Evolutionary conservation across 1,140 invertebrate genomes (phyloP), one percentile per base, ranked within the genome.

Genomic region (Drosophila parabipectinata): DNA sequence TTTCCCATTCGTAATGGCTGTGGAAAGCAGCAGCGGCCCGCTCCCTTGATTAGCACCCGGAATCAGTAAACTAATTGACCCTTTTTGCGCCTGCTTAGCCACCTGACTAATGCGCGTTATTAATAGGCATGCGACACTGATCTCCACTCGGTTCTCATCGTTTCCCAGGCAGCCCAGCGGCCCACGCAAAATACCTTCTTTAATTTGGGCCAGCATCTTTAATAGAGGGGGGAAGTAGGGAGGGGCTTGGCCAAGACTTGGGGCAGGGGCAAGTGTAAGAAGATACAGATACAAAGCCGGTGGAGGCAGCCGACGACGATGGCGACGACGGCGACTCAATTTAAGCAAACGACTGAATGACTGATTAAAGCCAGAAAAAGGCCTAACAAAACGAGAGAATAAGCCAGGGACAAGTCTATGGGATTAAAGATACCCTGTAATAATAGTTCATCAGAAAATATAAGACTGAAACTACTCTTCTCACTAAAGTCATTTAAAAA

Each of bases 281-380:
- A 67, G 66, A 69, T 53, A 39, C 41, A 53, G 32, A 69, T 48
- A 69, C 64, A 72, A 28, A 41, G 47, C 14, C 48, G 18, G 54
- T 41, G 15, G 47, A 48, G 57, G 55, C 56, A 69, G 41, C 34
- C 54, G 60, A 77, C 54, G 60, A 77, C 67, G 57, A 62, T 52
- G 30, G 52, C 58, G 26, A 54, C 56, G 53, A 39, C 77, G 69
- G 83, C 82, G 63, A 87, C 82, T 87, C 82, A 87, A 87, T 87
- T 87, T 76, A 87, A 79, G 69, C 74, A 87, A 76, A 76, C 73
- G 73, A 74, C 67, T 72, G 82, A 82, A 87, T 87, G 82, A 87
- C 82, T 87, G 82, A 87, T 87, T 87, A 82, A 87, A 78, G 64
- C 60, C 64, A 59, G 34, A 68, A 52, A 52, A 51, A 45, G 59